Evolutionary conservation across 2,888 invertebrate genomes (phyloP), one percentile per base, ranked within the genome.

Genomic region (Bellardia pandia): DNA sequence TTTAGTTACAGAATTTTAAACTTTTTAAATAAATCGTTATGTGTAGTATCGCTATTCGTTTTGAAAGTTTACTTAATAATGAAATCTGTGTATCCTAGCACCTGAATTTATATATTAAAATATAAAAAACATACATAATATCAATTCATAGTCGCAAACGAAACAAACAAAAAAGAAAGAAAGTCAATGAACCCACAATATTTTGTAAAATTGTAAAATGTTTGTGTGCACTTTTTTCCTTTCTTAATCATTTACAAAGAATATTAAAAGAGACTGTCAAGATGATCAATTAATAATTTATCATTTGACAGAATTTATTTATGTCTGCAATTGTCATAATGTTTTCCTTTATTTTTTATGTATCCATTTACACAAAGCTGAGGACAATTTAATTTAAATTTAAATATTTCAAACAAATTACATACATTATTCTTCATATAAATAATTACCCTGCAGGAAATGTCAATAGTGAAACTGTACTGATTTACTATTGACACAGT

Each of bases 221-320:
- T 62, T 66, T 76, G 30, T 53, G 40, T 2, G 11, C 11, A 53
- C 9, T 64, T 53, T 56, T 53, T 56, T 72, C 42, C 51, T 48
- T 83, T 77, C 33, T 53, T 60, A 64, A 77, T 64, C 42, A 76
- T 76, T 76, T 83, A 84, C 83, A 84, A 84, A 80, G 83, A 79
- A 60, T 66, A 58, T 76, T 74, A 56, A 86, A 62, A 45, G 42
- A 58, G 62, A 69, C 74, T 74, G 77, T 51, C 51, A 78, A 72
- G 69, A 79, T 79, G 75, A 84, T 86, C 72, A 81, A 84, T 86
- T 86, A 77, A 80, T 84, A 80, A 64, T 80, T 72, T 58, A 80
- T 74, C 68, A 72, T 80, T 58, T 83, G 76, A 80, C n/a, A 66
- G 69, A 78, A 62, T 62, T 69, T 53, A 82, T 86, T 81, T 58